Evolutionary conservation across 2,888 invertebrate genomes (phyloP), one percentile per base, ranked within the genome.

Genomic region (Cyrtodaria siliqua): DNA sequence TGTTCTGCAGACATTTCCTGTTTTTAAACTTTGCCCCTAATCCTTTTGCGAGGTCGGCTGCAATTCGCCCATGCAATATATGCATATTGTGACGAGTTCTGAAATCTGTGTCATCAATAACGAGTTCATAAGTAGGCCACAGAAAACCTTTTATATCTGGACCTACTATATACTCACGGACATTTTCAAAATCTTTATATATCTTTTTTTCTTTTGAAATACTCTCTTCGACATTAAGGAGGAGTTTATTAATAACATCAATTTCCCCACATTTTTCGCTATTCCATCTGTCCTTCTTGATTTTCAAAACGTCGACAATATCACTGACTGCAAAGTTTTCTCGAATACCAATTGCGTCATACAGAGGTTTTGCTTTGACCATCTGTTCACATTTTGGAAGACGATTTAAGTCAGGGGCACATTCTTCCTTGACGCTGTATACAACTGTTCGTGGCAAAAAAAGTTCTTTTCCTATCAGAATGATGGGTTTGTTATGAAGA

Each of bases 111-210:
- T 87, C 88, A 50, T 90, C 86, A 56, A 86, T 80, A 40, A 87
- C 89, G 6, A 91, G 76, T 4, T 75, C 27, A 18, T 72, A 38
- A 6, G 86, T 79, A 26, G 77, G 81, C 16, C 66, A 60, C 24
- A 91, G 67, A 16, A 79, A 50, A 9, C 81, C 69, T 23, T 83
- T 33, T 3, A 73, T 68, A 62, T 91, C 90, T 14, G 90, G 90
- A 42, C 67, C 81, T 33, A 75, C 12, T 8, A 68, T 55, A 18
- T 29, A 16, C 16, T 56, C 56, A 14, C 49, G 33, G 24, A 82
- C 80, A 6, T 74, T 68, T 9, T 12, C 12, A 29, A 69, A 24
- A 42, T 60, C 55, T 47, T 62, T 24, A 44, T 67, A 63, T 16
- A 18, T 59, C 24, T 18, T 26, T 9, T 8, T 27, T 8, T 24